Percentiles rank a stretch among this genome's conserved stretches.
Evolutionary conservation across 2,888 invertebrate species (phyloP).

Genomic region (Acronicta leporina): DNA sequence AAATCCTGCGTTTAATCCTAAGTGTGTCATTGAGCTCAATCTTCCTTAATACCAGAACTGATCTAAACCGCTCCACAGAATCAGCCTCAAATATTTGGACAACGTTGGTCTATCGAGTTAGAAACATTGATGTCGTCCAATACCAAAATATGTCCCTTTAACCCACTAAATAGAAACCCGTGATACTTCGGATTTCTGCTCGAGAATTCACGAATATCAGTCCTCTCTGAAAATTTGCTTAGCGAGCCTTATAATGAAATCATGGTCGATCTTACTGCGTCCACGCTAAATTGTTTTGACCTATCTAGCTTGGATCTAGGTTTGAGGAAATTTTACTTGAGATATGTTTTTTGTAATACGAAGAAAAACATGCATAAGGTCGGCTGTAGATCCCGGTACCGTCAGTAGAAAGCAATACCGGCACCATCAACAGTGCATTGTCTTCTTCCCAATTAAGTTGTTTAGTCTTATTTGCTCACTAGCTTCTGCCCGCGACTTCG

Average conservation of each 20-base stretch:
- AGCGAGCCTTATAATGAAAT: slow-evolving; percentile 46
- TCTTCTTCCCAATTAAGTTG: too few relatives aligned
- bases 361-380: too few relatives aligned
- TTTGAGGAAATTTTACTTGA: background rate
- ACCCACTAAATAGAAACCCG: slow-evolving; percentile 23
- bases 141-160: slow-evolving; percentile 34
- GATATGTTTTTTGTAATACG: too few relatives aligned
- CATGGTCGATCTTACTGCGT: slow-evolving; percentile 37
- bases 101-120: slow-evolving; percentile 17
- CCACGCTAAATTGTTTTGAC: slow-evolving; percentile 43
- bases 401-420: too few relatives aligned
- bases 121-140: slow-evolving; percentile 22
- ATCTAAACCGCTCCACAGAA: slow-evolving; percentile 3
- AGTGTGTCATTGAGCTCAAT: background rate
- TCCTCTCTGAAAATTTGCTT: slow-evolving; percentile 46
- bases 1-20: too few relatives aligned
- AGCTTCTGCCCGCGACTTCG: too few relatives aligned
- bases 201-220: slow-evolving; percentile 40
- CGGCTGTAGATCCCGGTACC: too few relatives aligned
- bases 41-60: background rate
- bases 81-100: slow-evolving; percentile 5
- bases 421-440: too few relatives aligned
- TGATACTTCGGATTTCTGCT: slow-evolving; percentile 30
- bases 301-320: slow-evolving; percentile 1
- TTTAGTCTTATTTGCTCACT: too few relatives aligned